Evolutionary conservation across 2,113 vertebrate species (phyloP), one percentile per base, ranked within the genome.

Genomic region (Microcebus ravelobensis): DNA sequence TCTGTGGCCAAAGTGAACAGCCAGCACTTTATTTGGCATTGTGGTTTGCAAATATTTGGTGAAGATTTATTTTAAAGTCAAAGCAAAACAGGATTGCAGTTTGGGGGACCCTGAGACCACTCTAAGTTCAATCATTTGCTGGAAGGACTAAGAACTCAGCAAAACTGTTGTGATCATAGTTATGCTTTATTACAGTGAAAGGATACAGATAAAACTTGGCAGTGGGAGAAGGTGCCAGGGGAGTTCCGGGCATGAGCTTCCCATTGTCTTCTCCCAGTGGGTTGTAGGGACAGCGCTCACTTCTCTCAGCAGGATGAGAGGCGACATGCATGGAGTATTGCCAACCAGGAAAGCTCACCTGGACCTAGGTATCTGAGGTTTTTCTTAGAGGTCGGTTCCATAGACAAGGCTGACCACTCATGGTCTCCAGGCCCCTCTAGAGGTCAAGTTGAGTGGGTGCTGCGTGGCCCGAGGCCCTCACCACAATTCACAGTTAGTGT

Each of bases 41-140:
- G 92, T 14, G 5, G 5, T 71, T 87, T 94, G 83, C 68, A 76
- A 20, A 80, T 90, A 89, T 21, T 57, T 11, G 67, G 45, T 39
- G 52, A 11, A 63, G 6, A 63, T 52, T 83, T 84, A n/a, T 9
- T 48, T 42, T 39, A 3, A 67, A 83, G 11, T 20, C 2, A 17
- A 77, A 31, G 73, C 20, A 80, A 73, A 74, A 39, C 6, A 67
- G 1, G 12, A 93, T 67, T 96, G 27, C 21, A 6, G 34, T 81
- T 61, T 71, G 7, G 50, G 70, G 17, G 4, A 42, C 39, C n/a
- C 31, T 4, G 68, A 81, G 77, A 81, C 59, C 25, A 52, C n/a
- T 27, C 50, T 7, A 31, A 5, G 6, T 29, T 95, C 57, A 34
- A 0, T 87, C 31, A 74, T 63, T 91, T 61, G 48, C 55, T 80